Base-by-base conservation (phyloP, 1,140 invertebrate species). In the Coelopa frigida region DNA sequence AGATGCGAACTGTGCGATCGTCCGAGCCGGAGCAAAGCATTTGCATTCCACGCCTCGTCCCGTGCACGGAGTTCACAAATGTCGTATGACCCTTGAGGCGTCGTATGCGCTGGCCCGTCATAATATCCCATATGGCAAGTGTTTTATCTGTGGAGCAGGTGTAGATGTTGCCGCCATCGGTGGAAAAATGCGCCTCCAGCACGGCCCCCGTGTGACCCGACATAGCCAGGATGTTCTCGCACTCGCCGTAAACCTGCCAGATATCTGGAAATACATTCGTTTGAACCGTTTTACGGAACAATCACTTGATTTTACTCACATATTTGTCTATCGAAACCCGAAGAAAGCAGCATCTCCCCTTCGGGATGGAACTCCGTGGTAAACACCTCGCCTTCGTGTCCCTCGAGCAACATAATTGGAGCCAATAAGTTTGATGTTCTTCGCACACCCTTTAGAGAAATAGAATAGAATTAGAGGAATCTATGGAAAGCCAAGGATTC, bases 201-300 rank as follows among this genome's bases (percentile, higher is more conserved):
- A 99, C 78, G 10, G 94, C 92, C n/a, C 96, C 96, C 14, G 85
- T 90, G 70, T 99, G 97, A 0, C 94, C 94, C 39, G 82, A 80
- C 77, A 99, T 80, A 7, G 87, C 80, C 53, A 88, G 89, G 51
- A 96, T 83, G 71, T 98, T 99, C 59, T 99, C 94, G 75, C 95
- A 99, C 64, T 99, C 94, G 4, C 91, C 95, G 71, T 94, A 96
- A 3, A 94, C 89, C 71, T 89, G 94, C 97, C 97, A 99, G 53
- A 99, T 76, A 69, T 87, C 92, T 96, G 64, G 44, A 78, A 76
- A 42, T 3, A 6, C 12, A 33, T 29, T 33, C 10, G 15, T 31
- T 41, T 18, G 18, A 17, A 36, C 0, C 7, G 1, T 8, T 18
- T 10, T 12, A 26, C 4, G 8, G 32, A 14, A 2, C 4, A 0